phyloP scores from a whole-genome alignment of 2,113 vertebrate species.

The Lepus timidus region DNA sequence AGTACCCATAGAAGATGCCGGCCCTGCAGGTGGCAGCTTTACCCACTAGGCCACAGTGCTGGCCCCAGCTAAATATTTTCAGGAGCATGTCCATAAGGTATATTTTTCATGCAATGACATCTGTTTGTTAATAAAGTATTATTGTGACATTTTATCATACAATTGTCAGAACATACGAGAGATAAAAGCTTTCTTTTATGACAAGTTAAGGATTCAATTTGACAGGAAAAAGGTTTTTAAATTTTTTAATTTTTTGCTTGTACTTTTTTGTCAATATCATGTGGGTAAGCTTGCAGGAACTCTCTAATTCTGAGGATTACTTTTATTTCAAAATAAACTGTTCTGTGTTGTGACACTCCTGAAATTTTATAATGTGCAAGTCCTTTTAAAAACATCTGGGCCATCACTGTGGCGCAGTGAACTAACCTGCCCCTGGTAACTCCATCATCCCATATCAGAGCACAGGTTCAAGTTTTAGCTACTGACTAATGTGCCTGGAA shows the following conservation, averaged over 20 bases:
- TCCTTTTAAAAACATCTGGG: neutral
- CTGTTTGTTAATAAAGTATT: neutral
- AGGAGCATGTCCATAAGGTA: neutral
- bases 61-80: neutral
- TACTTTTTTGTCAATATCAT: neutral
- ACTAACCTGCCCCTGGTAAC: no score
- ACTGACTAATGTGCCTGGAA: no score
- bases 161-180: neutral
- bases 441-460: no score
- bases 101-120: neutral
- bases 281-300: neutral
- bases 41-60: no score
- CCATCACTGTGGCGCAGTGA: no score
- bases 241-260: neutral
- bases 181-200: neutral
- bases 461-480: no score
- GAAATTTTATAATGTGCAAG: neutral
- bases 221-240: neutral
- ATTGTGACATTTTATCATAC: neutral
- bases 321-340: conserved; percentile 40
- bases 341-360: neutral
- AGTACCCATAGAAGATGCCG: no score
- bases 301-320: neutral
- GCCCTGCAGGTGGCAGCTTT: no score
- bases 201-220: neutral